Base-by-base conservation (phyloP, 2,888 invertebrate genomes). In the Drymonia ruficornis region DNA sequence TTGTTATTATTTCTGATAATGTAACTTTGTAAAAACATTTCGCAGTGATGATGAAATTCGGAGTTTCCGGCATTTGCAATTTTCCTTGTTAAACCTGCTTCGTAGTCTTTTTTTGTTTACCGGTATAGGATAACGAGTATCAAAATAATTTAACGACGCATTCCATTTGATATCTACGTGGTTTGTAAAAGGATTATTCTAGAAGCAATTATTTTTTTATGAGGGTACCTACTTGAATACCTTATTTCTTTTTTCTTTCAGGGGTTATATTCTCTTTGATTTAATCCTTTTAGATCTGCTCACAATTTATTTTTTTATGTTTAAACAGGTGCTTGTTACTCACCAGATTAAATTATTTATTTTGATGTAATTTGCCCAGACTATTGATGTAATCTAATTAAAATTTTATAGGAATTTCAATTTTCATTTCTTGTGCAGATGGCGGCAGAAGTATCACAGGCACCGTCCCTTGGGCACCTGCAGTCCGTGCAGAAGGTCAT, bases 401-500 rank as follows among this genome's bases (percentile, higher is more conserved):
- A 23, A 2, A 23, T 23, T 23, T 23, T 23, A 23, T 6, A 23
- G 23, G 3, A 23, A 6, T 23, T 7, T 23, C 7, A 3, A 45
- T n/a, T 0, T 12, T 6, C 11, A 7, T 19, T 38, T 7, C 31
- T 48, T 49, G 13, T 53, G 29, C 55, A 89, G 87, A 92, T 91
- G 91, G 90, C 90, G 23, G 82, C 89, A 71, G 91, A 90, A 83
- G 82, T 91, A 16, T 83, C 84, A 65, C 59, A 80, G 61, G 74
- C 84, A 23, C 83, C 84, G 0, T 50, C 78, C 2, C 79, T 90
- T 76, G 77, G 84, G 0, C 89, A 87, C 67, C 67, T 94, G 61
- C 93, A 92, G 77, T 90, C 93, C 0, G 87, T 94, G 2, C 91
- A 94, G 76, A 93, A 93, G 71, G 93, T 90, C 18, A 87, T 93